Conservation (phyloP, 2,797 vertebrate species). For the Enteromius mattozi region DNA sequence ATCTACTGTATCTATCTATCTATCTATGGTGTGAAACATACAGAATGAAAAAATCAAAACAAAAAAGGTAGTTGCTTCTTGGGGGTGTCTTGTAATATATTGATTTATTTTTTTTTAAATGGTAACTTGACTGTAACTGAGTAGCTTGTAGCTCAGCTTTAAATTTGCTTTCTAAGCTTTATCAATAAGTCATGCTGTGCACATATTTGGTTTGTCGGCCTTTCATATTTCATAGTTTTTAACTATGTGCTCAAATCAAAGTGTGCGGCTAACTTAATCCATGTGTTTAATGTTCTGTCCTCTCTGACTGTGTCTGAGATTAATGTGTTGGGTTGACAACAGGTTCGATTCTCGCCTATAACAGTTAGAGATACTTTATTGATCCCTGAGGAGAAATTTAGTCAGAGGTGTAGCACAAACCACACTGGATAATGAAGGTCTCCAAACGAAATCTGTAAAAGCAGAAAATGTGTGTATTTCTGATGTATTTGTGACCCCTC, state of each 20-base stretch:
- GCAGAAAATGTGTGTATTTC: slow-evolving; percentile 11
- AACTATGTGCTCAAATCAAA: slow-evolving; percentile 12
- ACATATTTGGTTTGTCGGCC: slow-evolving; percentile 3
- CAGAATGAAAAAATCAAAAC: too few relatives aligned
- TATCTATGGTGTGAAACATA: too few relatives aligned
- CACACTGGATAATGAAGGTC: slow-evolving; percentile 34
- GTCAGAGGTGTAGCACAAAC: slow-evolving; percentile 3
- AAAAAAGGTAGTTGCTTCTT: background rate
- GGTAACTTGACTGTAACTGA: background rate
- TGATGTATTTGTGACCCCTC: slow-evolving; percentile 24
- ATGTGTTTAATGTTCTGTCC: slow-evolving; percentile 41
- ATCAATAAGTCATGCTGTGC: background rate
- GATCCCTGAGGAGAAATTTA: slow-evolving; percentile 41
- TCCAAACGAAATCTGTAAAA: slow-evolving; percentile 38
- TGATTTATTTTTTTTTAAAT: background rate
- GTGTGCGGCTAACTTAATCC: background rate
- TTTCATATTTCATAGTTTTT: slow-evolving; percentile 14
- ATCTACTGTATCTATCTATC: too few relatives aligned
- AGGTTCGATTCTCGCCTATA: slow-evolving; percentile 25
- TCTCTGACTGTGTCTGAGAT: slow-evolving; percentile 32
- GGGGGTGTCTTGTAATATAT: background rate
- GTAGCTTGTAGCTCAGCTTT: background rate
- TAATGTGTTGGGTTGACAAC: slow-evolving; percentile 30
- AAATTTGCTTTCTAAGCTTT: background rate
- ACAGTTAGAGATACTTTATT: slow-evolving; percentile 36